phyloP scores from a whole-genome alignment of 2,797 vertebrate species.

The Columba guinea region DNA sequence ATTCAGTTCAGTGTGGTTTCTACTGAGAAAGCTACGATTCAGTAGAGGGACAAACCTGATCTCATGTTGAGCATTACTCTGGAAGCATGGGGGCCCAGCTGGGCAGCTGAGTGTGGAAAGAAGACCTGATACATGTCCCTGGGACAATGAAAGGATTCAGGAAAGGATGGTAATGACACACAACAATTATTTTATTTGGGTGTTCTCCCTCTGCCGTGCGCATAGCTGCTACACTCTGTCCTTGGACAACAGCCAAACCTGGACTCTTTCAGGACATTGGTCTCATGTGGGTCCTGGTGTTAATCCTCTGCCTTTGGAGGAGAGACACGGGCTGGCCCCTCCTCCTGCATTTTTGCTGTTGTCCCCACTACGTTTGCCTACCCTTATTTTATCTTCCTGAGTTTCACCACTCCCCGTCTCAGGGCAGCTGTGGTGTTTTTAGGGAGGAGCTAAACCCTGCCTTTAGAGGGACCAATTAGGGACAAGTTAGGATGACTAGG shows the following conservation, averaged over 20 bases:
- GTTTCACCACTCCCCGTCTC: background rate
- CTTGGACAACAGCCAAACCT: background rate
- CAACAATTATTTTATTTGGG: background rate
- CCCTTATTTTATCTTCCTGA: background rate
- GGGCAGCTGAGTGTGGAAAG: rapidly evolving
- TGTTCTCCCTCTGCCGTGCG: background rate
- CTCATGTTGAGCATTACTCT: background rate
- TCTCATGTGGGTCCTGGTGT: background rate
- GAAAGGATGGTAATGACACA: background rate
- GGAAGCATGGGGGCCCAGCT: background rate
- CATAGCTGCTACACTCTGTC: background rate
- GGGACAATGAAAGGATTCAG: background rate
- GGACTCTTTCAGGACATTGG: background rate
- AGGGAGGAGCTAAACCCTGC: background rate
- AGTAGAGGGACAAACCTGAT: background rate
- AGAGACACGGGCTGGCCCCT: background rate
- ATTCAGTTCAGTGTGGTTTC: background rate
- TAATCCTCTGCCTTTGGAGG: background rate
- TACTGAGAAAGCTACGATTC: background rate
- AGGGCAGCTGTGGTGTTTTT: background rate
- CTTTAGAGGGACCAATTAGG: background rate
- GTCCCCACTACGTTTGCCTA: background rate
- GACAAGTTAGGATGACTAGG: background rate
- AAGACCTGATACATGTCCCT: background rate
- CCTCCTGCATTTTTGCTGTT: background rate